phyloP scores from a whole-genome alignment of 2,113 vertebrate genomes.

The Phylloscopus whistleri region DNA sequence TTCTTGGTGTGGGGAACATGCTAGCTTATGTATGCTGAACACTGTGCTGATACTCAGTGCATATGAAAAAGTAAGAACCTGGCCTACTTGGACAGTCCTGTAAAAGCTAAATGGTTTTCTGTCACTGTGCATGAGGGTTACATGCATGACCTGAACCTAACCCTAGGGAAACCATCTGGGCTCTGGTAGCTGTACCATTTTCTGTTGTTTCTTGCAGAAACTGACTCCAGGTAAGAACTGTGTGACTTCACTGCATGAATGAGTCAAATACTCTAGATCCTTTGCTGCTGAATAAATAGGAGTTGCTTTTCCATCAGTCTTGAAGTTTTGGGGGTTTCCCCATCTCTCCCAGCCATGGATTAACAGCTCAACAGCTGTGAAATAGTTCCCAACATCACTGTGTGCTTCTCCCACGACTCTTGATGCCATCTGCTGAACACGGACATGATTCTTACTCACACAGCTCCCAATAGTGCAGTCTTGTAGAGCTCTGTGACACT shows the following conservation, averaged over 20 bases:
- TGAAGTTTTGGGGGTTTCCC: background rate
- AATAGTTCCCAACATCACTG: background rate
- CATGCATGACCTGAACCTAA: background rate
- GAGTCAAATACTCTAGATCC: background rate
- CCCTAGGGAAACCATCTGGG: background rate
- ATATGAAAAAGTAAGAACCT: background rate
- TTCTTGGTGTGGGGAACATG: background rate
- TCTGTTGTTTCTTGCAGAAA: background rate
- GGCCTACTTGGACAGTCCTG: background rate
- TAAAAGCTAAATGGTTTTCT: background rate
- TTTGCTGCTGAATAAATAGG: background rate
- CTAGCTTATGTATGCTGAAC: background rate
- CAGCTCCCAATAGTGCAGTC: accelerated
- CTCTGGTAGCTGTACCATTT: background rate
- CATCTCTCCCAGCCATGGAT: background rate
- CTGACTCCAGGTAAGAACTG: background rate
- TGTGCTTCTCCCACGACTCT: background rate
- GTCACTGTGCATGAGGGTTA: background rate
- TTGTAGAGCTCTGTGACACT: background rate
- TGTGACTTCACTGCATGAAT: background rate
- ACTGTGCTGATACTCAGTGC: background rate
- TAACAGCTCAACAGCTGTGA: background rate
- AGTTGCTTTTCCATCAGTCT: background rate
- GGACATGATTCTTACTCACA: background rate
- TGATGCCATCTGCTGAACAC: background rate